Conservation (phyloP, 2,113 vertebrate genomes). For the Gasterosteus aculeatus region DNA sequence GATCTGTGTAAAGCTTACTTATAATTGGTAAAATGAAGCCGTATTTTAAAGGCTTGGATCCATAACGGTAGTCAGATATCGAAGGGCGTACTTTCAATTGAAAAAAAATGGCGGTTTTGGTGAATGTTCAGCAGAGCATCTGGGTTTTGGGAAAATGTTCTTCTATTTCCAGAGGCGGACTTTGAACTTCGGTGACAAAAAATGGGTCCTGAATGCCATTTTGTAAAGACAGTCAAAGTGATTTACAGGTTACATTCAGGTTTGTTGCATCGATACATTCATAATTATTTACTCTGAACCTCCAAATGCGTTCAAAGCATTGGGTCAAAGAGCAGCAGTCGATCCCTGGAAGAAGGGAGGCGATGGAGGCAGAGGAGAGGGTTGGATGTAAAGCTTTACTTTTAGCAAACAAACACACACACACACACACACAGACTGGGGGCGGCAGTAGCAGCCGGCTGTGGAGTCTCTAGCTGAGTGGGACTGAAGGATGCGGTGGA, state of each 20-base stretch:
- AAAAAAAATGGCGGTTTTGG: conserved; percentile 8
- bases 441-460: conserved; percentile 16
- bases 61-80: not conserved
- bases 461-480: conserved; percentile 40
- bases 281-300: not conserved
- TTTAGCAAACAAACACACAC: not conserved
- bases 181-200: not conserved
- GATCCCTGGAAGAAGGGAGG: not conserved
- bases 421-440: not conserved
- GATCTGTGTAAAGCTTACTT: conserved; percentile 48
- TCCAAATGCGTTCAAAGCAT: conserved; percentile 1
- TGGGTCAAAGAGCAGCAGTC: conserved; percentile 14
- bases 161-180: not conserved
- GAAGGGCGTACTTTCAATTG: conserved; percentile 9
- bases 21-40: conserved; percentile 57
- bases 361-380: conserved; percentile 16
- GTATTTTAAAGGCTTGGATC: conserved; percentile 26
- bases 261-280: not conserved
- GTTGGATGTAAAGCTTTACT: conserved; percentile 5
- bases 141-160: not conserved
- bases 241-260: not conserved
- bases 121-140: conserved; percentile 14
- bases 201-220: not conserved
- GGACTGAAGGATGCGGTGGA: conserved; percentile 54
- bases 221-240: not conserved